Base-by-base conservation (phyloP, 2,888 invertebrate genomes). In the Lycaena phlaeas region DNA sequence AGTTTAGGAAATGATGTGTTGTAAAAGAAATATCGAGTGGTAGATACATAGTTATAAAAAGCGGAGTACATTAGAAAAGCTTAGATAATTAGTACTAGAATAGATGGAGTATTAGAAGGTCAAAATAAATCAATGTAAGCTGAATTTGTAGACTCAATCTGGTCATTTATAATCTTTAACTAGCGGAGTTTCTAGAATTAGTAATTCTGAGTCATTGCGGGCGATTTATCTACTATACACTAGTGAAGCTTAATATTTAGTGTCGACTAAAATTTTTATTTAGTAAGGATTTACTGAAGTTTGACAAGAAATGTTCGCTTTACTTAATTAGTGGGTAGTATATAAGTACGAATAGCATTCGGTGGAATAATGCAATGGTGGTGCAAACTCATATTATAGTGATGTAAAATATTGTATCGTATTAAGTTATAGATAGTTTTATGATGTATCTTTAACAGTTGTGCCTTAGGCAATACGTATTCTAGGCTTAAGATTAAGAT, bases 351-450 rank as follows among this genome's bases (percentile, higher is more conserved):
- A 45, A 46, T 49, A 50, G 45, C 44, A 40, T 45, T 50, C 48
- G 50, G 48, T 40, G 45, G 59, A 59, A 66, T 58, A 54, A 56
- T 68, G 64, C 72, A 57, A 76, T 79, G 84, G 84, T 84, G 84
- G 84, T 84, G 84, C 84, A 82, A 84, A 77, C 79, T 82, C 78
- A 69, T 61, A 54, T 49, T 57, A 56, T 74, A 70, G 69, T 57
- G 61, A 63, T 65, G 64, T 50, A 64, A 54, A 63, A 59, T 22
- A 22, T 68, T 68, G 60, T 68, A 61, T 78, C 78, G 68, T 53
- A 61, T 59, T 81, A 76, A 78, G 74, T 64, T 44, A 58, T 68
- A 64, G 67, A 63, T 67, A 67, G 66, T 46, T 50, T 50, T 53
- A 55, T 56, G 59, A 51, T 63, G 62, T 66, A 54, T 56, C 59